Percentiles rank a stretch among this genome's conserved stretches.
Evolutionary conservation across 2,113 vertebrate genomes (phyloP).

Genomic region (Clarias macrocephalus): DNA sequence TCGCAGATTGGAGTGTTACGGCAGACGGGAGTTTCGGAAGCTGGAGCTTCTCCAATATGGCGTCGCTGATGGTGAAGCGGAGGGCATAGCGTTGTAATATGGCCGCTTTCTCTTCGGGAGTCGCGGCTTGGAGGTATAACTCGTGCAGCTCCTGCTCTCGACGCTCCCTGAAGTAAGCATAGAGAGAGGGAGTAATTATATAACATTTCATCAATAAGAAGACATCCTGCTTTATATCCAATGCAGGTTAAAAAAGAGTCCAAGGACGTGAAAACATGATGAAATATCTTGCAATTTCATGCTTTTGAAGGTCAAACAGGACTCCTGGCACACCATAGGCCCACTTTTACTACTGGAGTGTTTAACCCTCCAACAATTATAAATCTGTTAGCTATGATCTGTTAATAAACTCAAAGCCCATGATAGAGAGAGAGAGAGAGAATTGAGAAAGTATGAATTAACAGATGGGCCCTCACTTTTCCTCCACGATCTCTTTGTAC

Average conservation of each 20-base stretch:
- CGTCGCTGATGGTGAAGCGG: conserved; percentile 96
- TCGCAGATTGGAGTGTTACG: conserved; percentile 20
- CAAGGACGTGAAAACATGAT: neutral
- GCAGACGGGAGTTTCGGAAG: conserved; percentile 78
- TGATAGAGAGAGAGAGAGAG: neutral
- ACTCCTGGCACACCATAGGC: neutral
- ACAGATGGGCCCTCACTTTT: conserved; percentile 79
- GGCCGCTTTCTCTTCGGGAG: conserved; percentile 86
- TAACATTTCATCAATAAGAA: neutral
- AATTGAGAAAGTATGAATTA: neutral
- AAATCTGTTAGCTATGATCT: neutral
- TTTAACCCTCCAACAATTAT: neutral
- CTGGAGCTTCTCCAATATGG: conserved; percentile 90
- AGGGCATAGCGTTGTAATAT: conserved; percentile 94
- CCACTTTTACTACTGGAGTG: neutral
- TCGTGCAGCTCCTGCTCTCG: conserved; percentile 88
- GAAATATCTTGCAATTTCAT: conserved; percentile 13
- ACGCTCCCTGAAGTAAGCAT: conserved; percentile 72
- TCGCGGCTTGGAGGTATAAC: conserved; percentile 85
- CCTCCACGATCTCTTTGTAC: conserved; percentile 95
- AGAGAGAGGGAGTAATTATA: neutral
- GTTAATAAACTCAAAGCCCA: neutral
- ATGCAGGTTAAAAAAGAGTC: neutral
- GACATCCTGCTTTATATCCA: neutral
- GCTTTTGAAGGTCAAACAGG: neutral